Percentiles rank a stretch among this genome's conserved stretches.
Conservation (phyloP, 2,113 vertebrate genomes). For the Pygoscelis antarcticus region DNA sequence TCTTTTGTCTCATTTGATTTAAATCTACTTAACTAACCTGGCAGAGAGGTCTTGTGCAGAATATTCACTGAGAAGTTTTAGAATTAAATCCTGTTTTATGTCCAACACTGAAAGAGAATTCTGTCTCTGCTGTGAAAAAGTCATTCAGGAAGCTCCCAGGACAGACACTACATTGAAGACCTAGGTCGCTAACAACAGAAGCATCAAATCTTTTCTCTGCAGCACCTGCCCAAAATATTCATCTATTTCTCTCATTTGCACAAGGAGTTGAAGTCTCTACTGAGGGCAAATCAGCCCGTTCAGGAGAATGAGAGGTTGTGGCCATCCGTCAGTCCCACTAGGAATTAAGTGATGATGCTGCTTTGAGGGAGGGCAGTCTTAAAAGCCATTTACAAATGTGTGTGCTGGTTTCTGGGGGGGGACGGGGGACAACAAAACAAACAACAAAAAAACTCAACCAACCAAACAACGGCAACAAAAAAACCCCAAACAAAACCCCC, state of each 20-base stretch:
- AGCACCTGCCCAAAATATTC: not conserved
- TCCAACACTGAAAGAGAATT: not conserved
- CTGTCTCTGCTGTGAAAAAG: not conserved
- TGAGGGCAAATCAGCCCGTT: not conserved
- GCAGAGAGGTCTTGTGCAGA: not conserved
- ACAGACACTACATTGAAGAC: not conserved
- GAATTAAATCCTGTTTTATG: not conserved
- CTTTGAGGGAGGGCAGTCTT: not conserved
- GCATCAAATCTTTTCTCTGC: not conserved
- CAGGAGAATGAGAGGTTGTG: not conserved
- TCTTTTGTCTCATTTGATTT: not conserved
- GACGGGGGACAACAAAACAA: not conserved
- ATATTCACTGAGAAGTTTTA: not conserved
- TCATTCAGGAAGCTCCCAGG: not conserved
- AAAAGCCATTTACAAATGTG: not conserved
- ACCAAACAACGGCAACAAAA: not conserved
- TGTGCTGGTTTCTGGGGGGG: not conserved
- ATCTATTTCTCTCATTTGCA: not conserved
- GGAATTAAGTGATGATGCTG: not conserved
- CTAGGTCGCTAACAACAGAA: not conserved
- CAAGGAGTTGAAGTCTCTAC: not conserved
- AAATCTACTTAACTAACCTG: not conserved
- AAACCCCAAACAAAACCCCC: rapidly evolving
- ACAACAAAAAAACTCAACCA: too few relatives aligned
- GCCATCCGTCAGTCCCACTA: not conserved